Evolutionary conservation across 37 sponge, comb jelly and placozoan genomes (phyloP).

Genomic region (Amphimedon queenslandica): DNA sequence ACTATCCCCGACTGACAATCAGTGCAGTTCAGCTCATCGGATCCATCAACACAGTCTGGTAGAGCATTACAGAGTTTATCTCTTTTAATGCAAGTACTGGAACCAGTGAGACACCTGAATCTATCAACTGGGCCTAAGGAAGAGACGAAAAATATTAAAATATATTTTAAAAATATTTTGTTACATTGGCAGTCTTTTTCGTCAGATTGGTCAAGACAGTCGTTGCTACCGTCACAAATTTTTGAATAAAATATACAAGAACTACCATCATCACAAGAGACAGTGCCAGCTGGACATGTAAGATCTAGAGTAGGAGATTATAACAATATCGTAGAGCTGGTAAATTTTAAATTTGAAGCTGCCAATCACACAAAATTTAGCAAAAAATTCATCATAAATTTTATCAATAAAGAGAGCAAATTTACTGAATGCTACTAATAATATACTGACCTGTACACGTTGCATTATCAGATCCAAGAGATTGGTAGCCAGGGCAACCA

Average conservation of each 20-base stretch:
- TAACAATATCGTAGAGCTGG: too few species aligned
- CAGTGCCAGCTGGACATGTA: too few species aligned
- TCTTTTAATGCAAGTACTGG: not conserved
- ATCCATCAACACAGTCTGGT: not conserved
- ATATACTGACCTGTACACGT: too few species aligned
- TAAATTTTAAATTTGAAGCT: too few species aligned
- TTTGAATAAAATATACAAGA: not conserved
- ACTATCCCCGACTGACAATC: not conserved
- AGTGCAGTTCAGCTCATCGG: not conserved
- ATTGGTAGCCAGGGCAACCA: too few species aligned
- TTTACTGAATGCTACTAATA: too few species aligned
- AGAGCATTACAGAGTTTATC: not conserved
- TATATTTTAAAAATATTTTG: too few species aligned
- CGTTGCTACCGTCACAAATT: not conserved
- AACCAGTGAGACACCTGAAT: not conserved
- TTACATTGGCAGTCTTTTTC: not conserved
- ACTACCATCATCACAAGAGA: not conserved
- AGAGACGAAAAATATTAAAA: not conserved
- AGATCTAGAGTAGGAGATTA: too few species aligned
- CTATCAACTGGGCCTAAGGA: not conserved
- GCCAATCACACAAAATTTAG: too few species aligned
- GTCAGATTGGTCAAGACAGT: not conserved
- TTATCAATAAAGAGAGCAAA: too few species aligned
- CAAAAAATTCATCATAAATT: too few species aligned
- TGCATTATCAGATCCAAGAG: too few species aligned